Percentiles rank a stretch among this genome's conserved stretches.
Conservation (phyloP, 2,888 invertebrate genomes). For the Mylabris sibirica region DNA sequence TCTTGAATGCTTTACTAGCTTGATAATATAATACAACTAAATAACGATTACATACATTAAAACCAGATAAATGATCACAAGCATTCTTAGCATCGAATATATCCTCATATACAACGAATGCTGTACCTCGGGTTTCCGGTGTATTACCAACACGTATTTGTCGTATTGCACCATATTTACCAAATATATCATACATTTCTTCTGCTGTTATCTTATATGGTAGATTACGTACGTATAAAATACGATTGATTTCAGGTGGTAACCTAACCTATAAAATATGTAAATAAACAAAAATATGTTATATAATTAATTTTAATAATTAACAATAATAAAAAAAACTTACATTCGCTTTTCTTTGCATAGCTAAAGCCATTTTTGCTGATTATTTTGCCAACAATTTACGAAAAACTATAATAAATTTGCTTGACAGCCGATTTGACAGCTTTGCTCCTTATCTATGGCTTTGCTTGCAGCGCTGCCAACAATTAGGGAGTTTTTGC, state of each 20-base stretch:
- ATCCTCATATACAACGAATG: conserved; percentile 99
- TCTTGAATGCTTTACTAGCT: conserved; percentile 94
- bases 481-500: too few species aligned
- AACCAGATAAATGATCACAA: conserved; percentile 98
- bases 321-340: conserved; percentile 56
- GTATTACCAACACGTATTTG: conserved; percentile 99
- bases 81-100: conserved; percentile 99
- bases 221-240: conserved; percentile 94
- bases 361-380: conserved; percentile 71
- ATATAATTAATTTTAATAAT: background rate
- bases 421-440: too few species aligned
- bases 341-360: conserved; percentile 79
- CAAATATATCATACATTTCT: conserved; percentile 99
- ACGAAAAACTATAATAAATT: background rate
- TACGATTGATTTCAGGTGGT: conserved; percentile 98
- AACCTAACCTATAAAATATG: conserved; percentile 78
- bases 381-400: background rate
- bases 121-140: conserved; percentile 97
- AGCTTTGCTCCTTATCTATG: too few species aligned
- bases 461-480: too few species aligned
- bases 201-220: conserved; percentile 99
- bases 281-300: conserved; percentile 42
- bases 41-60: conserved; percentile 98
- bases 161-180: conserved; percentile 98
- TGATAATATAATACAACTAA: conserved; percentile 99